Percentiles rank a stretch among this genome's conserved stretches.
Conservation (phyloP, 2,888 invertebrate genomes). For the Toxonevra muliebris region DNA sequence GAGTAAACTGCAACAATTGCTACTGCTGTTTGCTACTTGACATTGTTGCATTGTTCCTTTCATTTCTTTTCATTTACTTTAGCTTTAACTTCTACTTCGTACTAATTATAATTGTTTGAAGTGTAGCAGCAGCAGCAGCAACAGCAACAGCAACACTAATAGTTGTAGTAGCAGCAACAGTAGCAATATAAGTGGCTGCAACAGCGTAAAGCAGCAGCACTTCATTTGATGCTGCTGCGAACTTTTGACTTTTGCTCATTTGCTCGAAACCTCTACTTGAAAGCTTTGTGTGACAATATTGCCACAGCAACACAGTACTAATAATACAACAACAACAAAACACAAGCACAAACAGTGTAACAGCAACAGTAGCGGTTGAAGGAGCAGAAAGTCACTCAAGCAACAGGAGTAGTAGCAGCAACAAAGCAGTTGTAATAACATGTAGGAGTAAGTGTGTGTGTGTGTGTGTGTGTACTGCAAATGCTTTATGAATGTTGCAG, state of each 20-base stretch:
- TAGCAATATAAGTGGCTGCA: neutral
- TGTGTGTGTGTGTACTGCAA: no score
- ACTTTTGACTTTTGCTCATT: slow-evolving; percentile 21
- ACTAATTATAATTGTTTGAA: slow-evolving; percentile 28
- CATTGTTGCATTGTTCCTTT: no score
- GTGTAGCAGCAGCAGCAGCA: slow-evolving; percentile 10
- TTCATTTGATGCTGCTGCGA: slow-evolving; percentile 15
- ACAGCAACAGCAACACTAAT: neutral
- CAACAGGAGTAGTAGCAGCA: no score
- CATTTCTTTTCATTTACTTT: no score
- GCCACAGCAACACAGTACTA: slow-evolving; percentile 5
- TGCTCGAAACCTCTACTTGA: neutral
- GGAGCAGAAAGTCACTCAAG: neutral
- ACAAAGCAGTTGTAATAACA: no score
- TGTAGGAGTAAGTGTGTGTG: no score
- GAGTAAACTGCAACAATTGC: no score
- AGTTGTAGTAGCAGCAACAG: neutral
- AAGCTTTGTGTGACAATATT: neutral
- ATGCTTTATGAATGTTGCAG: neutral
- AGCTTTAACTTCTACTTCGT: no score
- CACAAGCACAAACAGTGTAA: neutral
- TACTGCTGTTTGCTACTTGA: no score
- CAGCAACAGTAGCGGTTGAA: neutral
- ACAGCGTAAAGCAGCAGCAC: slow-evolving; percentile 3
- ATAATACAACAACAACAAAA: neutral